These are phyloP conservation scores for Arion vulgaris DNA, from an alignment of 1,140 invertebrate genomes.

Conservation along the genomic window DNA sequence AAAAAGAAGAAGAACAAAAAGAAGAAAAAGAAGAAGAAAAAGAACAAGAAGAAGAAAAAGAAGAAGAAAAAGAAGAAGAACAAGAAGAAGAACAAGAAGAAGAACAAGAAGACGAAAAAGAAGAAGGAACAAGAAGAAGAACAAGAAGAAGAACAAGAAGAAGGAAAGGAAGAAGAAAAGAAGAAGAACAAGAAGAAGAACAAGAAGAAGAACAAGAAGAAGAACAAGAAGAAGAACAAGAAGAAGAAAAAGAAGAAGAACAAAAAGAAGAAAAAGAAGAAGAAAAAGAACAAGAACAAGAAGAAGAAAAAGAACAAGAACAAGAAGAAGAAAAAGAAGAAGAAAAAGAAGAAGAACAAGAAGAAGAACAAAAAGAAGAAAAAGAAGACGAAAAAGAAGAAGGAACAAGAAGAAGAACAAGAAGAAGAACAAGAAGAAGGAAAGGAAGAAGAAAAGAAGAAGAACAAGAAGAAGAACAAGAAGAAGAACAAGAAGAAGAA, in stretches of 20 bases:
- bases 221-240: not conserved
- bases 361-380: too few species aligned
- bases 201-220: not conserved
- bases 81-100: not conserved
- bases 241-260: conserved; percentile 1
- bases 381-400: too few species aligned
- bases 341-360: too few species aligned
- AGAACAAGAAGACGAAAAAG: not conserved
- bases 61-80: not conserved
- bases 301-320: not conserved
- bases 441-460: too few species aligned
- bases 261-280: not conserved
- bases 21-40: not conserved
- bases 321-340: too few species aligned
- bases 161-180: not conserved
- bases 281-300: not conserved
- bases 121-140: not conserved
- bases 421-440: too few species aligned
- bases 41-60: not conserved
- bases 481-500: too few species aligned
- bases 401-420: too few species aligned
- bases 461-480: too few species aligned
- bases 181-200: not conserved
- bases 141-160: not conserved
- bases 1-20: not conserved